These are phyloP conservation scores for Myotis lucifugus DNA, from an alignment of 2,113 vertebrate species.

Conservation along the genomic window DNA sequence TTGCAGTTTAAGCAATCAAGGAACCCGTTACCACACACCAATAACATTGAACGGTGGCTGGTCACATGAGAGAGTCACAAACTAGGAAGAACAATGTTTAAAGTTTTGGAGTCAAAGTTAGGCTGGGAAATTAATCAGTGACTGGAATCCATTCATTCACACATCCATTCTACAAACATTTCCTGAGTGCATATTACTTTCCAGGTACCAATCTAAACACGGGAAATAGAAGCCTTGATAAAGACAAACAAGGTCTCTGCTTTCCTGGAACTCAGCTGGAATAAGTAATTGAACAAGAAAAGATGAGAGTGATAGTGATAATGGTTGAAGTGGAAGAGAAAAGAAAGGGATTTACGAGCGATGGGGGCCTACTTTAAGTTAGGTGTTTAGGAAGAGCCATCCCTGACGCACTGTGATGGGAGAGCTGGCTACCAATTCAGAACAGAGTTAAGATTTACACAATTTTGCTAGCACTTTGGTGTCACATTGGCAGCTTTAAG, in stretches of 20 bases:
- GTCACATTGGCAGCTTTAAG: constrained; percentile 22
- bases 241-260: not conserved
- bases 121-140: not conserved
- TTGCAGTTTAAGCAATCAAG: not conserved
- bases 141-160: not conserved
- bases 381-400: not conserved
- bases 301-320: not conserved
- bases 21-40: not conserved
- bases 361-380: not conserved
- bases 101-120: not conserved
- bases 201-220: not conserved
- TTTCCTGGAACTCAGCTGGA: not conserved
- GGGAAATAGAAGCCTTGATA: constrained; percentile 5
- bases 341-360: not conserved
- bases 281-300: constrained; percentile 29
- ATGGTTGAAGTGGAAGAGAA: constrained; percentile 27
- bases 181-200: not conserved
- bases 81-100: not conserved
- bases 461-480: not conserved
- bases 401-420: not conserved
- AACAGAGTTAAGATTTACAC: constrained; percentile 17
- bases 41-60: not conserved
- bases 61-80: not conserved
- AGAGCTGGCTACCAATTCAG: not conserved
- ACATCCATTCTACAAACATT: constrained; percentile 3